Conservation (phyloP, 2,113 vertebrate species). For the Siphamia tubifer region DNA sequence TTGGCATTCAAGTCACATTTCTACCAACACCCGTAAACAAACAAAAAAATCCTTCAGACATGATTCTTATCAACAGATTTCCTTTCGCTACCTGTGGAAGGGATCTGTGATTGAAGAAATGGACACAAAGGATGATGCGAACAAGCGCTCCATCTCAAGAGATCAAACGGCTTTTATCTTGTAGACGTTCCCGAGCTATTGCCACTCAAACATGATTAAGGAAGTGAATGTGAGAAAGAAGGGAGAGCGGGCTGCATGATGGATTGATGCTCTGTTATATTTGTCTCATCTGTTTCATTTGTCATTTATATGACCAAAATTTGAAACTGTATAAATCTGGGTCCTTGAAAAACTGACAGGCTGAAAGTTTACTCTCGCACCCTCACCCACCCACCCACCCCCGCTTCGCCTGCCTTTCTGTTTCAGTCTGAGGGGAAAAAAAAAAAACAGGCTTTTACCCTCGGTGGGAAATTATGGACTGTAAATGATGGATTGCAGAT, state of each 20-base stretch:
- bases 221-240: neutral
- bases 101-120: neutral
- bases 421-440: neutral
- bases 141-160: neutral
- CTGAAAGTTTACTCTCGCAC: neutral
- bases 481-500: neutral
- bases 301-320: neutral
- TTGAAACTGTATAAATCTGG: neutral
- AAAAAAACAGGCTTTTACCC: neutral
- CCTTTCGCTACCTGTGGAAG: neutral
- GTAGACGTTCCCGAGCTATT: neutral
- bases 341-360: neutral
- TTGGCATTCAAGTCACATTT: neutral
- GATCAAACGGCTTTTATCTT: neutral
- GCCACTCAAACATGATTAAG: slow-evolving; percentile 2
- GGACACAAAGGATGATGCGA: neutral
- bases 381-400: too few relatives aligned
- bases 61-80: neutral
- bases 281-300: slow-evolving; percentile 2
- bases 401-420: neutral
- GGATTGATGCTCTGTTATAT: neutral
- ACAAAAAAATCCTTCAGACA: neutral
- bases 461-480: neutral
- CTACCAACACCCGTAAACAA: neutral
- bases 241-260: neutral